phyloP scores from a whole-genome alignment of 2,113 vertebrate species.

The Heteronetta atricapilla region DNA sequence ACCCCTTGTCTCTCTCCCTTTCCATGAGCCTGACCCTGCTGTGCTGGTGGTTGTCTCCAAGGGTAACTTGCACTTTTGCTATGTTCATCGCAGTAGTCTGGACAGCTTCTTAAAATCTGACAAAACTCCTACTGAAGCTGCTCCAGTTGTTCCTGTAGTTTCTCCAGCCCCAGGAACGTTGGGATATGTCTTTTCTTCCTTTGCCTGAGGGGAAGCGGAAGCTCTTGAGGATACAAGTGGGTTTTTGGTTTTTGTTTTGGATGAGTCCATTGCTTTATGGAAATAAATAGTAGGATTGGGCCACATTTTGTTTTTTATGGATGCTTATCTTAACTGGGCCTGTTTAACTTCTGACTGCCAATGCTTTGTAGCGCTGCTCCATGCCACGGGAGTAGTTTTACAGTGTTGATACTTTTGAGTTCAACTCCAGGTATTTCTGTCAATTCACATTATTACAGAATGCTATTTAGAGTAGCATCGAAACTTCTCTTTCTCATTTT shows the following conservation, averaged over 20 bases:
- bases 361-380: background rate
- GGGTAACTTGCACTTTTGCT: background rate
- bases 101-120: background rate
- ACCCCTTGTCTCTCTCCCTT: background rate
- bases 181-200: background rate
- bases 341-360: background rate
- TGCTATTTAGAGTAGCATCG: background rate
- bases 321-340: background rate
- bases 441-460: background rate
- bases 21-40: background rate
- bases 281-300: background rate
- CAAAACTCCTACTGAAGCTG: background rate
- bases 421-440: background rate
- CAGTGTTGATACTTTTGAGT: background rate
- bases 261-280: background rate
- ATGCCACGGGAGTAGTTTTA: background rate
- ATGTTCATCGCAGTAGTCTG: background rate
- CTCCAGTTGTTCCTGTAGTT: background rate
- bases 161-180: fast-evolving
- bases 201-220: background rate
- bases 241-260: background rate
- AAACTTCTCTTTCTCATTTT: background rate
- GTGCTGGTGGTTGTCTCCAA: background rate
- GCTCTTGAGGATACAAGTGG: background rate
- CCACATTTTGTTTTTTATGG: background rate